Conservation (phyloP, 2,113 vertebrate species). For the Albula glossodonta region DNA sequence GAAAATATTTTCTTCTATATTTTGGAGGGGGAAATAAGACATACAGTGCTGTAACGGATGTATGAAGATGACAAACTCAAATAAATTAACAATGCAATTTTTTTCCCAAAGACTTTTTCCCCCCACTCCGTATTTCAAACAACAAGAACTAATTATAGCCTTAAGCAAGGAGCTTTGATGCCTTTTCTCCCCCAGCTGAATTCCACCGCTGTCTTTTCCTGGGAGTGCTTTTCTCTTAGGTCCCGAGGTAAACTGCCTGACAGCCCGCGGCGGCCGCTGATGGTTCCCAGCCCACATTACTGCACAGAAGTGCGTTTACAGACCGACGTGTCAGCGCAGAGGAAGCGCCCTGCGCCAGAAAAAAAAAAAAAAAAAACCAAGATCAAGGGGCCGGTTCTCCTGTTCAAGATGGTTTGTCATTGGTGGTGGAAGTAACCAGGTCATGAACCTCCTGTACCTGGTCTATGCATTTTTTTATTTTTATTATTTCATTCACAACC, state of each 20-base stretch:
- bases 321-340: background rate
- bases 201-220: slow-evolving; percentile 61
- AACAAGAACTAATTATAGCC: slow-evolving; percentile 71
- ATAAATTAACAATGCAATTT: slow-evolving; percentile 62
- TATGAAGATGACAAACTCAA: slow-evolving; percentile 55
- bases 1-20: slow-evolving; percentile 28
- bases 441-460: background rate
- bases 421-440: background rate
- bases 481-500: background rate
- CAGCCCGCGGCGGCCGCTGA: slow-evolving; percentile 58
- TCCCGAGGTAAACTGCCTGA: slow-evolving; percentile 64
- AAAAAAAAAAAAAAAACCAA: background rate
- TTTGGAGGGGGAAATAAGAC: slow-evolving; percentile 32
- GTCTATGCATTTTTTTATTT: background rate
- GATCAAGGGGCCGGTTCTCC: background rate
- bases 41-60: background rate
- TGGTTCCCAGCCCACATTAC: slow-evolving; percentile 45
- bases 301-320: background rate
- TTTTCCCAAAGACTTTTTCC: slow-evolving; percentile 52
- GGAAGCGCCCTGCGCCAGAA: background rate
- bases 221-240: slow-evolving; percentile 62
- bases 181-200: slow-evolving; percentile 61
- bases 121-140: slow-evolving; percentile 64
- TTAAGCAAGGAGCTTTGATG: slow-evolving; percentile 69
- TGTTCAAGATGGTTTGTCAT: background rate